phyloP scores from a whole-genome alignment of 2,888 invertebrate species.

The Apotomis turbidana region DNA sequence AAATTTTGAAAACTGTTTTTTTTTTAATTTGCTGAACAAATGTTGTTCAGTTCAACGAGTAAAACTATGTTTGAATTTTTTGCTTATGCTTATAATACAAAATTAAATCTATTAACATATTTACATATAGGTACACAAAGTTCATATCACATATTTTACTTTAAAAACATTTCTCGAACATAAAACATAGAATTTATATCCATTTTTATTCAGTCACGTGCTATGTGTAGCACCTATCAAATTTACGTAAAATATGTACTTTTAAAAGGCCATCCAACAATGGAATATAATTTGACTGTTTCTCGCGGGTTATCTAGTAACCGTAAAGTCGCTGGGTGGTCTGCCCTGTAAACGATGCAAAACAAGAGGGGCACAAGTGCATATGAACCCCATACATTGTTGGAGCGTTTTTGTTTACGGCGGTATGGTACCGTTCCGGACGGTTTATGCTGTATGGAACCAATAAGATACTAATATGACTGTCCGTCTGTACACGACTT shows the following conservation, averaged over 20 bases:
- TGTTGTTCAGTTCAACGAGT: no score
- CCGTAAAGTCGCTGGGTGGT: conserved; percentile 28
- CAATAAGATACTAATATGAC: background rate
- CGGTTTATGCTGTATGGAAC: conserved; percentile 5
- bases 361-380: background rate
- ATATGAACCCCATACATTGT: background rate
- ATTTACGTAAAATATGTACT: conserved; percentile 29
- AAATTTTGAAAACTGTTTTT: no score
- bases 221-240: conserved; percentile 18
- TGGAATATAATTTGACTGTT: conserved; percentile 26
- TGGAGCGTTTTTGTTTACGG: conserved; percentile 1
- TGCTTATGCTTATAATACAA: no score
- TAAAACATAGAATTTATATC: conserved; percentile 15
- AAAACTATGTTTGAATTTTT: no score
- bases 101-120: no score
- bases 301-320: conserved; percentile 17
- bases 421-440: background rate
- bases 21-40: no score
- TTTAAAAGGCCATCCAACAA: conserved; percentile 29
- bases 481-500: background rate
- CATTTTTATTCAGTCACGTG: conserved; percentile 23
- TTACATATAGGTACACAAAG: no score
- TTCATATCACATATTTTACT: background rate
- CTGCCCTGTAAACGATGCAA: background rate
- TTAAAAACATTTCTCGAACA: background rate